A percentile compares a stretch with the other conserved stretches of the same genome.
These are phyloP conservation scores for Pachyrhynchus sulphureomaculatus DNA, from an alignment of 1,140 invertebrate genomes.

Conservation along the genomic window DNA sequence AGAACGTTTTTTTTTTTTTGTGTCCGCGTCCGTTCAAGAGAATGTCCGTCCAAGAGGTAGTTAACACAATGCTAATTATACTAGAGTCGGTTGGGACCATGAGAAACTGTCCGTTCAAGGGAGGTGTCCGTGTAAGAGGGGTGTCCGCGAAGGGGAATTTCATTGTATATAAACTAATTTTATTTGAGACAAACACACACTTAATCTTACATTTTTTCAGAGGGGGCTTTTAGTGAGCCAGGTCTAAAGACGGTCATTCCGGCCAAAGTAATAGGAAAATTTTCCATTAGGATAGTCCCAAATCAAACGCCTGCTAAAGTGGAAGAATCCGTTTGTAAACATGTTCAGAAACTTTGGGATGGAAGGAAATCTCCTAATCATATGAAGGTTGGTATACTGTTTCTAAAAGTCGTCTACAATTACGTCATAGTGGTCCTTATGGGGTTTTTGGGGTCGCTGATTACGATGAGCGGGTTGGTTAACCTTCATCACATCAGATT, in stretches of 20 bases:
- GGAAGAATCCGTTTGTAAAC: constrained; percentile 69
- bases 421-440: neutral
- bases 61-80: no score
- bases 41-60: no score
- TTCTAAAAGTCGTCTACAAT: no score
- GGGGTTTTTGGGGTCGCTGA: no score
- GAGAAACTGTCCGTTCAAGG: no score
- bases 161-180: constrained; percentile 43
- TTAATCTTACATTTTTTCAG: constrained; percentile 4
- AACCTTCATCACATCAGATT: no score
- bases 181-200: neutral
- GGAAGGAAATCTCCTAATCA: constrained; percentile 81
- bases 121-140: no score
- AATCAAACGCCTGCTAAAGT: constrained; percentile 82
- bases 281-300: constrained; percentile 93
- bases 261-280: constrained; percentile 92
- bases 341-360: constrained; percentile 73
- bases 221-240: constrained; percentile 89
- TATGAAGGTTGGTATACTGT: constrained; percentile 72
- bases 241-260: constrained; percentile 97
- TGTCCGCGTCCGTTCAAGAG: no score
- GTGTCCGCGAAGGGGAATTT: no score
- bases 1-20: no score
- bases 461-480: neutral
- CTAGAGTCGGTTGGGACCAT: no score